phyloP scores from a whole-genome alignment of 2,113 vertebrate genomes.

The Clinocottus analis region DNA sequence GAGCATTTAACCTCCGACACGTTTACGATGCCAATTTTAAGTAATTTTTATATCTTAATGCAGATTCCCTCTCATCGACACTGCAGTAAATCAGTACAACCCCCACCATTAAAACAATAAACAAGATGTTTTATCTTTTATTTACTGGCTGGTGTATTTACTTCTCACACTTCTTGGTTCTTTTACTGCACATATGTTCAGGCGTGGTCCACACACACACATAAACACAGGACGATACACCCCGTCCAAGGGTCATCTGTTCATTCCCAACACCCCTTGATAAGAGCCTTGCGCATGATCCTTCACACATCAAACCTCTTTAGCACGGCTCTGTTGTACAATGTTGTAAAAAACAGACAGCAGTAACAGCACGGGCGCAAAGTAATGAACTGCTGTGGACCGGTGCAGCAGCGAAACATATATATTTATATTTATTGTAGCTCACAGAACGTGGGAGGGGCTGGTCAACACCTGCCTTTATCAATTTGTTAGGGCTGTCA shows the following conservation, averaged over 20 bases:
- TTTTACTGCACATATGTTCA: not conserved
- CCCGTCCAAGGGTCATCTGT: conserved; percentile 57
- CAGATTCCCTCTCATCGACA: not conserved
- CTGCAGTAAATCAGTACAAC: not conserved
- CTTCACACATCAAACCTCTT: not conserved
- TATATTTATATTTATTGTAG: too few species aligned
- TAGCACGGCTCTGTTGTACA: conserved; percentile 2
- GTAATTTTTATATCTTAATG: too few species aligned
- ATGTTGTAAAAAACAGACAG: too few species aligned
- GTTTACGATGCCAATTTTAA: conserved; percentile 20
- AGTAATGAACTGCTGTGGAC: too few species aligned
- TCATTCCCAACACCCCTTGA: conserved; percentile 25
- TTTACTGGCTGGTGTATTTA: not conserved
- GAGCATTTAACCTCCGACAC: conserved; percentile 12
- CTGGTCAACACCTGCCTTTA: too few species aligned
- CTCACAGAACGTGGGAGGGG: too few species aligned
- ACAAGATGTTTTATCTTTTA: not conserved
- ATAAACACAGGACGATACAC: not conserved
- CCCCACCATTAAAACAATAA: not conserved
- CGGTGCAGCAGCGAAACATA: too few species aligned
- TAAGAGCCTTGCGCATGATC: conserved; percentile 31
- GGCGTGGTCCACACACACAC: not conserved
- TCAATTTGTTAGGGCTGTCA: too few species aligned
- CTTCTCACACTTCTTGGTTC: not conserved
- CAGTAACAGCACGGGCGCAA: too few species aligned